Evolutionary conservation across 92 coral and sea anemone genomes (phyloP), one percentile per base, ranked within the genome.

Genomic region (Bergia sp.): DNA sequence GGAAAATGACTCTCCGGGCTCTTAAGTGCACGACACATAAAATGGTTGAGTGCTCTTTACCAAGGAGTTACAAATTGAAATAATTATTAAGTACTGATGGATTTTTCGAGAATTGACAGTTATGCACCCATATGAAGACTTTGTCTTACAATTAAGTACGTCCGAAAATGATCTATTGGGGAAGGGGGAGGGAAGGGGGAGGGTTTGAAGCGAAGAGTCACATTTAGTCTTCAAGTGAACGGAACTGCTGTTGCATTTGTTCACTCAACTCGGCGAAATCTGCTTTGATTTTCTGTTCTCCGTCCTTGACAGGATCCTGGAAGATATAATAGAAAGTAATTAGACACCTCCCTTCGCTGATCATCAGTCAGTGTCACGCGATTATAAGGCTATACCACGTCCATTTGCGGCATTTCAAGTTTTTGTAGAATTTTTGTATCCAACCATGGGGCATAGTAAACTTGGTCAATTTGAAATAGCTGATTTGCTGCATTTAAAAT

Each of bases 181-280:
- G 29, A 29, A 29, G 29, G 64, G 77, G 78, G 61, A 38, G 36
- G 77, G 81, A 4, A 20, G 79, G 76, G 74, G 29, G 2, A 53
- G 58, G 58, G 58, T 53, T 53, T 15, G 58, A 10, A 12, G 58
- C 58, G 58, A 53, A 53, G 58, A 53, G 58, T 11, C 40, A 16
- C 18, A 21, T 55, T 91, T 94, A 97, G 84, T 97, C 99, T 88
- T 97, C 98, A 64, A 97, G 80, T 7, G 99, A 94, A 16, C 99
- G 99, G 94, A 97, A 97, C 40, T 93, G 97, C 58, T 95, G 97
- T 53, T 97, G 99, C 94, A 97, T 96, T 89, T 97, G 99, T 77
- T 97, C 99, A 64, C 91, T 92, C 73, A 97, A 93, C 75, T 95
- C 98, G 82, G 91, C 89, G 78, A 95, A 97, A 76, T 95, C 98